phyloP scores from a whole-genome alignment of 53 echinoderm and acorn worm species.

The Henricia sp. region DNA sequence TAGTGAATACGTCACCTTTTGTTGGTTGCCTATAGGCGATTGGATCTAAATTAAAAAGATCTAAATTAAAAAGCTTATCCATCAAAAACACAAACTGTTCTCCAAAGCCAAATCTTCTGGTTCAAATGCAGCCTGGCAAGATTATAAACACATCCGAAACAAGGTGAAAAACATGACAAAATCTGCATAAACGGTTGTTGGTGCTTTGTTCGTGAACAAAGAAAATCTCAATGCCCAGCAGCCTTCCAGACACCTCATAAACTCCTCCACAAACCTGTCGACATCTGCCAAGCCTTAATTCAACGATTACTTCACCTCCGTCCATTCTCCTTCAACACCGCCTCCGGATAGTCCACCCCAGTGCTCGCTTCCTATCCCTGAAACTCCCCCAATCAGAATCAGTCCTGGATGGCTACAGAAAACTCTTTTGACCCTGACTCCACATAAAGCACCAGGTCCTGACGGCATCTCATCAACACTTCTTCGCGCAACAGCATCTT shows the following conservation, averaged over 20 bases:
- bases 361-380: no score
- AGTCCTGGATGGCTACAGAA: constrained; percentile 6
- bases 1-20: no score
- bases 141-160: no score
- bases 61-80: constrained; percentile 41
- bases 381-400: neutral
- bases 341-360: neutral
- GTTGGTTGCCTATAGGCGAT: no score
- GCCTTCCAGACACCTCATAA: constrained; percentile 2
- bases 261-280: constrained; percentile 22
- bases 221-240: constrained; percentile 29
- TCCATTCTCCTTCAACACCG: constrained; percentile 4
- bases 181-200: constrained; percentile 2
- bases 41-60: no score
- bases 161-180: constrained; percentile 24
- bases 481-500: neutral
- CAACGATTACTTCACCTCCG: constrained; percentile 22
- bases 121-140: constrained; percentile 3
- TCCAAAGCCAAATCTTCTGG: constrained; percentile 4
- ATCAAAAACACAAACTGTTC: constrained; percentile 45
- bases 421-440: no score
- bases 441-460: neutral
- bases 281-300: constrained; percentile 7
- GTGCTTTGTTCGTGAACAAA: no score
- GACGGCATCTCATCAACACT: neutral